These are phyloP conservation scores for Strigamia maritima DNA, from an alignment of 2,888 invertebrate species.

Conservation along the genomic window DNA sequence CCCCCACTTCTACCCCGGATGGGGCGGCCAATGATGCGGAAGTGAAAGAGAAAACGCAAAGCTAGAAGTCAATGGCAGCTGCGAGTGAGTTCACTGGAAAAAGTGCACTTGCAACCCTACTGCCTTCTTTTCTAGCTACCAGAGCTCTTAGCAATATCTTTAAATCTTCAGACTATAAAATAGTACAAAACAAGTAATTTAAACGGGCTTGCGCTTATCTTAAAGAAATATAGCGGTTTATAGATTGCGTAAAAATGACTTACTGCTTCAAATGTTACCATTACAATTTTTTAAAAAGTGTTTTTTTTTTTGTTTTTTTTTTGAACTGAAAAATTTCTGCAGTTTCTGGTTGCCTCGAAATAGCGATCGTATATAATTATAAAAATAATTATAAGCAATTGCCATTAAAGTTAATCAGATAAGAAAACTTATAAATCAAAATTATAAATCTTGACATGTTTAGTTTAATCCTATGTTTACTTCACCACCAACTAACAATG, in stretches of 20 bases:
- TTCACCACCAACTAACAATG: too few species aligned
- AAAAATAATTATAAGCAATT: background rate
- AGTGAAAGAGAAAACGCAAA: constrained; percentile 34
- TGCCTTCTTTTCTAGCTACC: background rate
- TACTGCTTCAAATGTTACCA: background rate
- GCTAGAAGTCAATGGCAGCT: constrained; percentile 32
- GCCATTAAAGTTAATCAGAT: too few species aligned
- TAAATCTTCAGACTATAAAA: background rate
- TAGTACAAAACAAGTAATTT: background rate
- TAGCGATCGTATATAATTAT: background rate
- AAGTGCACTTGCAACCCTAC: constrained; percentile 8
- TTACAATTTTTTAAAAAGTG: background rate
- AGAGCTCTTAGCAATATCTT: background rate
- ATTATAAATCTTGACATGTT: too few species aligned
- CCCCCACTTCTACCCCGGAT: constrained; percentile 20
- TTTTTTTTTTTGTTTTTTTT: background rate
- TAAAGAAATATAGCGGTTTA: background rate
- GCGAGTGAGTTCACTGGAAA: constrained; percentile 28
- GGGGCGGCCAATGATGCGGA: constrained; percentile 34
- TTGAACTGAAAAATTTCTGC: background rate
- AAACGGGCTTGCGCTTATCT: background rate
- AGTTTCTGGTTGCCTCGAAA: background rate
- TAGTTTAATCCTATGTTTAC: too few species aligned
- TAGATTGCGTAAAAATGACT: background rate
- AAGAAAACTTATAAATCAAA: too few species aligned